Base-by-base conservation (phyloP, 2,888 invertebrate genomes). In the Sinopyrophorus schimmeli region DNA sequence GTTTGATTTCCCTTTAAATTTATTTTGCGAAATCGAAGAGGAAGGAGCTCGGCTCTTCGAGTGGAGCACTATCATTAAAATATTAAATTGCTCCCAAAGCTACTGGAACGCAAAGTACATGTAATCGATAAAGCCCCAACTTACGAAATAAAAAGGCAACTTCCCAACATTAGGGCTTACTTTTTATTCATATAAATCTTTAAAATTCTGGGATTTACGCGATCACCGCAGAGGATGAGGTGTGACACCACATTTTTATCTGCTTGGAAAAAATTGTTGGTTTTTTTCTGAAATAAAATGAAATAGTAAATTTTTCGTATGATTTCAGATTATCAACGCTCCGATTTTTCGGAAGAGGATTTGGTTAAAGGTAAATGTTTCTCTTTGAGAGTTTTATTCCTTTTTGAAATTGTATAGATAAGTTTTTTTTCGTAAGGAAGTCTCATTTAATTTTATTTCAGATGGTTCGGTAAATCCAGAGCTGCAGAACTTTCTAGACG, bases 241-340 rank as follows among this genome's bases (percentile, higher is more conserved):
- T 24, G 5, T 24, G 3, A 5, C 3, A 5, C 11, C 9, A 24
- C 2, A 9, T 3, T 24, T 24, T 9, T 24, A 1, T 4, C 9
- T 5, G 5, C 1, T 24, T 5, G 5, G 11, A 24, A 3, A 24
- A 24, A 10, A 24, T 24, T 24, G 24, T 21, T 21, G 5, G 3
- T 21, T 7, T 21, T 2, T 24, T 24, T 24, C 10, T 3, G 11
- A 4, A 9, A 11, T 24, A 24, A 24, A 24, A 5, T 3, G 5
- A 24, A 24, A n/a, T n/a, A 27, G 2, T 35, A 35, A 32, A 11
- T 3, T 11, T 17, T 15, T 12, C 5, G 3, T 39, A 20, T 28
- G 14, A n/a, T 41, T 47, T 23, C 41, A 47, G 47, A 41, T 41
- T 47, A 47, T 12, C 34, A 35, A 37, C 32, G 41, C 12, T 28